Evolutionary conservation across 1,140 invertebrate genomes (phyloP).

Genomic region (Bombus haemorrhoidalis): DNA sequence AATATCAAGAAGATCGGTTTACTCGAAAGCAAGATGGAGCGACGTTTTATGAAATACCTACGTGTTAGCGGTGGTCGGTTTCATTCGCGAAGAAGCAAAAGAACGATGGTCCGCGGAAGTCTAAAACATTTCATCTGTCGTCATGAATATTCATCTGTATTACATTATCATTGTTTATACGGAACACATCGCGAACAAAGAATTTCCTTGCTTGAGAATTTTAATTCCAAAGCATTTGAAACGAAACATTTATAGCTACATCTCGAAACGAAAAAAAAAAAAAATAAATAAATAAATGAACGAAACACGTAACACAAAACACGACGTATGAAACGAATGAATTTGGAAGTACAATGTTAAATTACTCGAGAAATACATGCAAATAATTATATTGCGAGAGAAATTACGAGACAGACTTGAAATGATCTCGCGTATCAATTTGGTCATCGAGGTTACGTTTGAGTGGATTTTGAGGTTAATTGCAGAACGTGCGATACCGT

Average conservation of each 20-base stretch:
- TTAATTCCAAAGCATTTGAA: not conserved
- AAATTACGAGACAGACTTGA: not conserved
- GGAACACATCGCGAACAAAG: slow-evolving; percentile 13
- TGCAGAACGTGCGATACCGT: no score
- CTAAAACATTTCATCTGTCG: slow-evolving; percentile 14
- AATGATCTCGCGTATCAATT: not conserved
- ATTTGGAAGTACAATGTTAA: not conserved
- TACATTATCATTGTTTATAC: slow-evolving; percentile 24
- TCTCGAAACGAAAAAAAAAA: not conserved
- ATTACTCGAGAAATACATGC: not conserved
- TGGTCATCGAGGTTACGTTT: not conserved
- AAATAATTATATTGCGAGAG: no score
- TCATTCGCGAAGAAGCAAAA: not conserved
- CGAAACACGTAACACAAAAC: not conserved
- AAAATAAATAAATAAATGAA: no score
- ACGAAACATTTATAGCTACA: not conserved
- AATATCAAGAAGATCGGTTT: not conserved
- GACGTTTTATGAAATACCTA: not conserved
- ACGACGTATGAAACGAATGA: not conserved
- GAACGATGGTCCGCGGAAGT: not conserved
- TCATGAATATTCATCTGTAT: slow-evolving; percentile 33
- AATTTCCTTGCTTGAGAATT: slow-evolving; percentile 12
- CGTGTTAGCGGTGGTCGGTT: not conserved
- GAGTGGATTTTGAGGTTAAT: not conserved
- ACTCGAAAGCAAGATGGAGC: not conserved